Conservation (phyloP, 2,888 invertebrate genomes). For the Nemotelus pantherinus region DNA sequence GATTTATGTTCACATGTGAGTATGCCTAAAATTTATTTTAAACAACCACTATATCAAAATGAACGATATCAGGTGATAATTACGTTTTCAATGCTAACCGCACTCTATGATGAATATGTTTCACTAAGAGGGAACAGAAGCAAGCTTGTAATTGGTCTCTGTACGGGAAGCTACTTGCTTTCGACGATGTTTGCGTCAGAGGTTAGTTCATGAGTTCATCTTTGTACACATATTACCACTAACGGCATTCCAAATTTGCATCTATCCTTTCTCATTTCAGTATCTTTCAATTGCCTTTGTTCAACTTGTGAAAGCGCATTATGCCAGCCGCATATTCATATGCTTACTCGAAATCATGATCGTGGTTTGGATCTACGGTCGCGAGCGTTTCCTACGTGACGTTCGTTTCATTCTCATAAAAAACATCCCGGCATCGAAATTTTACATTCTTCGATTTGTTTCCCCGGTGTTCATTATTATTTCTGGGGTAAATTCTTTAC, state of each 20-base stretch:
- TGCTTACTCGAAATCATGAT: conserved; percentile 62
- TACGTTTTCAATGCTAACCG: conserved; percentile 12
- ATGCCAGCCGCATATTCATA: conserved; percentile 72
- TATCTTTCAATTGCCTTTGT: neutral
- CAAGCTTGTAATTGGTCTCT: neutral
- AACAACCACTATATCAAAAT: neutral
- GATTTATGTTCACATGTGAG: conserved; percentile 59
- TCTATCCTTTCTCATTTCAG: neutral
- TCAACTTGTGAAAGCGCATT: neutral
- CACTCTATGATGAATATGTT: conserved; percentile 22
- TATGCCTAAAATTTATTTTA: neutral
- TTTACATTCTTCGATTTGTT: conserved; percentile 70
- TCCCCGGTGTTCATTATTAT: conserved; percentile 72
- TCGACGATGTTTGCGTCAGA: conserved; percentile 24
- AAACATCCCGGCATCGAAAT: conserved; percentile 45
- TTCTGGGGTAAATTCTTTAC: conserved; percentile 52
- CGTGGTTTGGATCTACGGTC: conserved; percentile 51
- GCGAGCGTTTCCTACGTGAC: conserved; percentile 51
- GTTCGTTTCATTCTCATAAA: conserved; percentile 49
- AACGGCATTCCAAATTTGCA: neutral
- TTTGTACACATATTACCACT: too few relatives aligned
- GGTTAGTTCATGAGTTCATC: neutral
- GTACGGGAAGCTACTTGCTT: neutral
- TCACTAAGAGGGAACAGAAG: neutral
- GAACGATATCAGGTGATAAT: neutral